Evolutionary conservation across 2,113 vertebrate species (phyloP).

Genomic region (Aspiorhynchus laticeps): DNA sequence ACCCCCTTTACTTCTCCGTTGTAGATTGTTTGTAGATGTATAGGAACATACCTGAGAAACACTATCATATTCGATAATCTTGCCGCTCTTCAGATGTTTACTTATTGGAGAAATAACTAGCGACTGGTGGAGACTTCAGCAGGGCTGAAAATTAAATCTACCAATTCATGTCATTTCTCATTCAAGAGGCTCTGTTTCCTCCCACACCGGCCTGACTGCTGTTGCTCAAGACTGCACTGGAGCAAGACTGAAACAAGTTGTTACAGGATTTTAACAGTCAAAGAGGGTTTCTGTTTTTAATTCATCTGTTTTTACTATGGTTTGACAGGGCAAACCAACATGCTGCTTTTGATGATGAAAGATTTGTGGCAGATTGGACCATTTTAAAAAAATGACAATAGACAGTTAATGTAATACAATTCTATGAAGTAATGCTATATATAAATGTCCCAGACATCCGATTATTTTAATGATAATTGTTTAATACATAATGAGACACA

Average conservation of each 20-base stretch:
- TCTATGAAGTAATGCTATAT: neutral
- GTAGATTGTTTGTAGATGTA: neutral
- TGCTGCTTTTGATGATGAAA: conserved; percentile 6
- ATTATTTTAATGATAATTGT: neutral
- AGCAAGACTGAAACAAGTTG: conserved; percentile 57
- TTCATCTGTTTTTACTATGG: conserved; percentile 49
- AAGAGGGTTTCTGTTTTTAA: conserved; percentile 59
- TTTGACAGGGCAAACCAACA: neutral
- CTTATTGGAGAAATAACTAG: conserved; percentile 34
- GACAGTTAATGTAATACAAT: neutral
- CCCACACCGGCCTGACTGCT: conserved; percentile 46
- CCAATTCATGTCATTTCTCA: conserved; percentile 30
- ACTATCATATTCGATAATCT: neutral
- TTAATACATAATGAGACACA: neutral
- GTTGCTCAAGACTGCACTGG: conserved; percentile 51
- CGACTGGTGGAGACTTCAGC: conserved; percentile 20
- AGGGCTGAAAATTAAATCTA: conserved; percentile 35
- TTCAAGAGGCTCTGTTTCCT: conserved; percentile 37
- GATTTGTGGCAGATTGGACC: neutral
- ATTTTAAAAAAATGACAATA: neutral
- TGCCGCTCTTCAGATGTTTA: conserved; percentile 24
- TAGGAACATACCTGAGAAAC: neutral
- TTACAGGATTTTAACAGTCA: conserved; percentile 62
- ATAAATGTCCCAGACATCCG: neutral
- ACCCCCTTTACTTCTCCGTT: conserved; percentile 52